Conservation (phyloP, 2,888 invertebrate genomes). For the Epinotia brunnichana region DNA sequence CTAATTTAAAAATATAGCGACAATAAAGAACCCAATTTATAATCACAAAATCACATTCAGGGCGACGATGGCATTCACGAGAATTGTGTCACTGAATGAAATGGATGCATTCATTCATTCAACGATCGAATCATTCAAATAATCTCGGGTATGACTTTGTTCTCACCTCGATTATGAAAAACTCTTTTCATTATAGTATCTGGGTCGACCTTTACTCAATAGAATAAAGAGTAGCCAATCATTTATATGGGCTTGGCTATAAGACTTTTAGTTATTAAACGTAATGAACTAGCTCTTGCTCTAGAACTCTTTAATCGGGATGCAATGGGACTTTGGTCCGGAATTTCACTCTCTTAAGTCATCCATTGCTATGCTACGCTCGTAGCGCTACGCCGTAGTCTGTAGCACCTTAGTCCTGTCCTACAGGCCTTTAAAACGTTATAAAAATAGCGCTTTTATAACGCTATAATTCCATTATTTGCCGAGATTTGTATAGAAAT, state of each 20-base stretch:
- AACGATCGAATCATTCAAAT: conserved; percentile 19
- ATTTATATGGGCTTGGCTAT: neutral
- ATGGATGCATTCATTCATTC: conserved; percentile 34
- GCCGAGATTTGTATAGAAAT: no score
- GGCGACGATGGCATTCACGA: conserved; percentile 15
- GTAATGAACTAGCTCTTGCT: no score
- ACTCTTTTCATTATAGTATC: conserved; percentile 31
- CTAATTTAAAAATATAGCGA: conserved; percentile 28
- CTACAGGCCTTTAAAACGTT: no score
- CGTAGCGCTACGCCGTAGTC: no score
- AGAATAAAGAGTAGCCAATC: conserved; percentile 2
- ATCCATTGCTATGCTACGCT: no score
- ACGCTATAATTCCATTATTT: no score
- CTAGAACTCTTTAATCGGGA: no score
- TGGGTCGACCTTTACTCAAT: conserved; percentile 34
- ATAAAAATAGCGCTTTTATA: no score
- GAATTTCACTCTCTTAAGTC: no score
- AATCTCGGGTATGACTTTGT: conserved; percentile 25
- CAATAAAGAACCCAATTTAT: conserved; percentile 21
- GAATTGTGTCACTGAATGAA: conserved; percentile 29
- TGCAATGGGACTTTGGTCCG: no score
- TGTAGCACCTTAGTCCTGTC: no score
- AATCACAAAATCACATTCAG: conserved; percentile 16
- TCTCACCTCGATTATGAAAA: conserved; percentile 32
- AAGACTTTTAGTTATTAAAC: no score